Evolutionary conservation across 2,113 vertebrate genomes (phyloP).

Genomic region (Oxygymnocypris stewartii): DNA sequence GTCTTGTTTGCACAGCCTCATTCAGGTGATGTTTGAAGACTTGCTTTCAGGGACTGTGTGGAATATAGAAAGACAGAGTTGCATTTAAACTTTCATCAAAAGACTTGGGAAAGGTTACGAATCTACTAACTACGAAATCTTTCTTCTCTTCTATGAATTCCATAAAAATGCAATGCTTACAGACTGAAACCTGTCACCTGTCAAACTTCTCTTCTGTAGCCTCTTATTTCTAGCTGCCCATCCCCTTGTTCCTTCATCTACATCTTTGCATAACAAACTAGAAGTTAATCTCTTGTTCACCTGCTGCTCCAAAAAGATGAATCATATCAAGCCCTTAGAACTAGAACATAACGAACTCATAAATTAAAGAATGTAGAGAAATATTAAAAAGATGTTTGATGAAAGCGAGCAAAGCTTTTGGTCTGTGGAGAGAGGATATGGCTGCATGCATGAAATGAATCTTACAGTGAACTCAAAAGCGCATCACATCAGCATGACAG

Average conservation of each 20-base stretch:
- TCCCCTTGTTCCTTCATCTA: background rate
- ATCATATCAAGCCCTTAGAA: constrained; percentile 48
- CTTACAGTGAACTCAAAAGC: constrained; percentile 52
- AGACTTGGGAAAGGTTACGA: background rate
- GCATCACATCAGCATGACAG: constrained; percentile 25
- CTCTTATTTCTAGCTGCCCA: background rate
- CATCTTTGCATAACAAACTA: background rate
- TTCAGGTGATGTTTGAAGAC: background rate
- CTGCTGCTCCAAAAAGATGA: constrained; percentile 51
- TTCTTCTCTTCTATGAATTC: background rate
- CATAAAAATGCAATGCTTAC: background rate
- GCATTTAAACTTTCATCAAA: background rate
- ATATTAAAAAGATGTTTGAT: constrained; percentile 34
- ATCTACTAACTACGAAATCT: background rate
- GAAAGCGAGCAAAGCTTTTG: constrained; percentile 48
- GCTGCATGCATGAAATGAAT: constrained; percentile 44
- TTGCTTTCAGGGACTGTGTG: background rate
- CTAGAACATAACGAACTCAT: constrained; percentile 52
- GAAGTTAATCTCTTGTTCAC: constrained; percentile 20
- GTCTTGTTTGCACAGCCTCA: constrained; percentile 23
- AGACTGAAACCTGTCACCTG: constrained; percentile 12
- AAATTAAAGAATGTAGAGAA: constrained; percentile 33
- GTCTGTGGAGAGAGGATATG: constrained; percentile 37
- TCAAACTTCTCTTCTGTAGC: background rate
- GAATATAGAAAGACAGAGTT: background rate